Percentiles rank a stretch among this genome's conserved stretches.
phyloP scores from a whole-genome alignment of 2,113 vertebrate species.

The Vicugna pacos region DNA sequence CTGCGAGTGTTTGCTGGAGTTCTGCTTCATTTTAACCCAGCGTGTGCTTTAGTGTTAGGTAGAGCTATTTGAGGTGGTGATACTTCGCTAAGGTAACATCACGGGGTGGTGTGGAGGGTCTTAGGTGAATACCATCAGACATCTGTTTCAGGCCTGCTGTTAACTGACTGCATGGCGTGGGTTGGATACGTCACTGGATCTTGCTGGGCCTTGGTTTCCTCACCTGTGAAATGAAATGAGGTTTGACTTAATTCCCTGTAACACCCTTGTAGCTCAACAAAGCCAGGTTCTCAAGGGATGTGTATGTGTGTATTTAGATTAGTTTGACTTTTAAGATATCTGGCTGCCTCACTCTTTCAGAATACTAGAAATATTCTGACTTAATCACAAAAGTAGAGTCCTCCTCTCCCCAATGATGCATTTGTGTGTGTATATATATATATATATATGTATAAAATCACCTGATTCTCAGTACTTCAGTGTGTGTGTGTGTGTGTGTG shows the following conservation, averaged over 20 bases:
- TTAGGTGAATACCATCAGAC: background rate
- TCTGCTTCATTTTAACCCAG: conserved; percentile 21
- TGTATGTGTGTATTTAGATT: background rate
- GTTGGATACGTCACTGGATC: background rate
- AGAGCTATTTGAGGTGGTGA: background rate
- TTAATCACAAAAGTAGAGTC: background rate
- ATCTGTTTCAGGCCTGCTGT: background rate
- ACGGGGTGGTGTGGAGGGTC: background rate
- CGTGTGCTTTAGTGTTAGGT: background rate
- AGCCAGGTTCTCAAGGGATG: background rate
- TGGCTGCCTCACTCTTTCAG: background rate
- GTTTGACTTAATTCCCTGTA: background rate
- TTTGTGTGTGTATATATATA: too few species aligned
- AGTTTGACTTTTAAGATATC: background rate
- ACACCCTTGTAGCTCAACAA: background rate
- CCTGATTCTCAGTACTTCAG: too few species aligned
- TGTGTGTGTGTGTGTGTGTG: too few species aligned
- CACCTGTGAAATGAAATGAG: background rate
- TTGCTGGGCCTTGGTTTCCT: background rate
- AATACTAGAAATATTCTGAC: background rate
- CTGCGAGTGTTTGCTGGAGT: background rate
- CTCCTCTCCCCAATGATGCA: background rate
- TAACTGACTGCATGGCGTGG: background rate
- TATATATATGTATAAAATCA: background rate
- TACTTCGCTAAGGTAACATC: background rate